Evolutionary conservation across 2,888 invertebrate species (phyloP).

Genomic region (Platycheirus rosarum): DNA sequence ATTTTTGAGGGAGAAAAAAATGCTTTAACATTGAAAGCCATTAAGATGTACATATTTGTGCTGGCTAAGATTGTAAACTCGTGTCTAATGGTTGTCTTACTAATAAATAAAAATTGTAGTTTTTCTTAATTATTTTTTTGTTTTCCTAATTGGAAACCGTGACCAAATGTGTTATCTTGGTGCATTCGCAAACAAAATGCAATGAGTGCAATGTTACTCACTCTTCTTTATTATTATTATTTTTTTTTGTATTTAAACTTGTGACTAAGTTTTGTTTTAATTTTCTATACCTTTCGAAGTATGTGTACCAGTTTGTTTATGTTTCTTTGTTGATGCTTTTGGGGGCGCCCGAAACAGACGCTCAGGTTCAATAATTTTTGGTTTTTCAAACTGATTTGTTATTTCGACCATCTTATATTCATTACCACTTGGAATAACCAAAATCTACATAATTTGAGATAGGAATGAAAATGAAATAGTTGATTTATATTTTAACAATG

Average conservation of each 20-base stretch:
- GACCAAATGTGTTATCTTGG: background rate
- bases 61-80: too few relatives aligned
- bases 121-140: too few relatives aligned
- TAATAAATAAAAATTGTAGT: too few relatives aligned
- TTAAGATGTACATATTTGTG: too few relatives aligned
- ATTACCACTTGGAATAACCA: slow-evolving; percentile 56
- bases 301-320: background rate
- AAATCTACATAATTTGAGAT: slow-evolving; percentile 40
- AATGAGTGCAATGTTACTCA: too few relatives aligned
- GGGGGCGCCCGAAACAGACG: slow-evolving; percentile 49
- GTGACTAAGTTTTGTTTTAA: background rate
- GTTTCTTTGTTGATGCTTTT: slow-evolving; percentile 22
- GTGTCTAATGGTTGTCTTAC: too few relatives aligned
- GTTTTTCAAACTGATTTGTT: slow-evolving; percentile 25
- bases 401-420: slow-evolving; percentile 43
- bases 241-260: background rate
- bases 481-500: too few relatives aligned
- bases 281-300: slow-evolving; percentile 34
- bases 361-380: slow-evolving; percentile 58
- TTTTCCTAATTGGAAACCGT: too few relatives aligned
- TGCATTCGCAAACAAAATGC: slow-evolving; percentile 11
- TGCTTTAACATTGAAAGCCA: too few relatives aligned
- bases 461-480: background rate
- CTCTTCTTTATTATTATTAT: background rate
- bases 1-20: too few relatives aligned